phyloP scores from a whole-genome alignment of 2,888 invertebrate species.

The Oscheius sp. region DNA sequence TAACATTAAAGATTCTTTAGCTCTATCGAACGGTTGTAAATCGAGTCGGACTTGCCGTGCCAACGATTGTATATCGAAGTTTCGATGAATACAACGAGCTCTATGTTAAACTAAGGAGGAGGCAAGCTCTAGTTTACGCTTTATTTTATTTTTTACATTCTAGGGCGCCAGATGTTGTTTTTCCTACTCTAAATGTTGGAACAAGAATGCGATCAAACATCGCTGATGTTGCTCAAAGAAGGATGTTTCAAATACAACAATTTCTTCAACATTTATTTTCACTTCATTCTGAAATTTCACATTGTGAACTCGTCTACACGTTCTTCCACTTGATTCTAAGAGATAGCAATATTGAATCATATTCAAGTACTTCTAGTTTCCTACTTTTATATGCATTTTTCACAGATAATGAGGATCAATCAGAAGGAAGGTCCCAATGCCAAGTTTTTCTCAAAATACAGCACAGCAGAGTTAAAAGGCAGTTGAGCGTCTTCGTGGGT shows the following conservation, averaged over 20 bases:
- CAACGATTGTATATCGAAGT: constrained; percentile 87
- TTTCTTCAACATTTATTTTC: constrained; percentile 87
- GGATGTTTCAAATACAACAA: constrained; percentile 86
- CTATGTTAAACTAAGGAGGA: constrained; percentile 88
- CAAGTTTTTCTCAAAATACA: constrained; percentile 43
- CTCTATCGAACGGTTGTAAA: constrained; percentile 62
- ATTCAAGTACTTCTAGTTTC: constrained; percentile 24
- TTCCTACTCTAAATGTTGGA: constrained; percentile 34
- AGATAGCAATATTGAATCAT: constrained; percentile 49
- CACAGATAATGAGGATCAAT: constrained; percentile 8
- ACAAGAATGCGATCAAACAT: constrained; percentile 82
- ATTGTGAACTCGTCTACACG: constrained; percentile 91
- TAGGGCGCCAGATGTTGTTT: constrained; percentile 41
- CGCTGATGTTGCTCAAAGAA: constrained; percentile 89
- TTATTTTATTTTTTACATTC: not conserved
- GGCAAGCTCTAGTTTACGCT: constrained; percentile 69
- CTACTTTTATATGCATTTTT: not conserved
- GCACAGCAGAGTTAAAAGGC: constrained; percentile 29
- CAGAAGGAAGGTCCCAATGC: constrained; percentile 22
- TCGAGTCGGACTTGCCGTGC: constrained; percentile 49
- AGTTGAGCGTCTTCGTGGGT: constrained; percentile 44
- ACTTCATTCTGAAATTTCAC: constrained; percentile 90
- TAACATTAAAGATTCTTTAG: constrained; percentile 41
- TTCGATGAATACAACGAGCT: constrained; percentile 97
- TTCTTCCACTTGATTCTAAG: constrained; percentile 82